These are phyloP conservation scores for Dermochelys coriacea DNA, from an alignment of 2,797 vertebrate species.

Conservation along the genomic window DNA sequence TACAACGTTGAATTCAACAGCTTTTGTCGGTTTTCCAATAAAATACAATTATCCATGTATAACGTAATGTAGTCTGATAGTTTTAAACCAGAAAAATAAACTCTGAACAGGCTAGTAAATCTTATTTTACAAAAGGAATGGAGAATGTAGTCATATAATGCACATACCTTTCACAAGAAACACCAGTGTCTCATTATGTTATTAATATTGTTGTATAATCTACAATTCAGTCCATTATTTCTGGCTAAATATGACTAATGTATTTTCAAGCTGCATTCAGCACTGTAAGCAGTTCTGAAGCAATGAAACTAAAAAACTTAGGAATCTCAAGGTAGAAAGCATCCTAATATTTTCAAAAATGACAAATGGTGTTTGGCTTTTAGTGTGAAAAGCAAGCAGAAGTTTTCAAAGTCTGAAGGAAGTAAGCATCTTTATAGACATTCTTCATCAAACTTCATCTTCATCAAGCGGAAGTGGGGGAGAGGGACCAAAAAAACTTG, in stretches of 20 bases:
- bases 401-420: not conserved
- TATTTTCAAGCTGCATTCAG: not conserved
- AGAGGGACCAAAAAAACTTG: not conserved
- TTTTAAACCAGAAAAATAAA: not conserved
- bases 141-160: not conserved
- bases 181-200: not conserved
- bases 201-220: not conserved
- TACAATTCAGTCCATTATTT: not conserved
- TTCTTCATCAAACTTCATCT: not conserved
- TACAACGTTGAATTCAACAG: not conserved
- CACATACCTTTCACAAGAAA: not conserved
- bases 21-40: not conserved
- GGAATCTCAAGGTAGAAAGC: not conserved
- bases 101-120: not conserved
- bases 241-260: not conserved
- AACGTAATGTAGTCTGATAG: not conserved
- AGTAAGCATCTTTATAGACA: not conserved
- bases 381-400: not conserved
- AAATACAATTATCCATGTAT: not conserved
- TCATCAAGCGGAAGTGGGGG: not conserved
- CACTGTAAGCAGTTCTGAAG: not conserved
- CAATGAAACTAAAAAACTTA: not conserved
- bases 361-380: not conserved
- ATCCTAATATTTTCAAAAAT: not conserved
- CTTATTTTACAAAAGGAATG: not conserved